A percentile compares a stretch with the other conserved stretches of the same genome.
Conservation (phyloP, 2,888 invertebrate species). For the Stratiomys singularior region DNA sequence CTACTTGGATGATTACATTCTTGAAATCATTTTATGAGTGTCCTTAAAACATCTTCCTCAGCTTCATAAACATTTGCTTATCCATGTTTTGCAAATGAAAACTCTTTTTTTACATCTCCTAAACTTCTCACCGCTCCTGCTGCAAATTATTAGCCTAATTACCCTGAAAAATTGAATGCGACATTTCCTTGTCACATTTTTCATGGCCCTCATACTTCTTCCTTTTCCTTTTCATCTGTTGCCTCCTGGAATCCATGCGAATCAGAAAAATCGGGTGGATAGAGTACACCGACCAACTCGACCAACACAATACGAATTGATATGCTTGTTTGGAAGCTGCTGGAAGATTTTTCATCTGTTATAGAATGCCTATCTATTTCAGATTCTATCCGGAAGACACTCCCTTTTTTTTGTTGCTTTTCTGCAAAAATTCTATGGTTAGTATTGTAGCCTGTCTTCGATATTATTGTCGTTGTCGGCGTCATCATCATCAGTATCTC, state of each 20-base stretch:
- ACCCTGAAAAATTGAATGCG: slow-evolving; percentile 7
- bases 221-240: neutral
- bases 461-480: no score
- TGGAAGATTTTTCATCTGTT: neutral
- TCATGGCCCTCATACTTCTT: neutral
- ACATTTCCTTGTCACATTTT: neutral
- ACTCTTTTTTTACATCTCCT: no score
- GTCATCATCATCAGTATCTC: no score
- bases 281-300: neutral
- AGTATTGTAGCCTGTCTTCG: no score
- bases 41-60: no score
- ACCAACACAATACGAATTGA: slow-evolving; percentile 6
- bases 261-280: neutral
- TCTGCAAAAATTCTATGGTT: no score
- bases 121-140: neutral
- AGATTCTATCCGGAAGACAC: no score
- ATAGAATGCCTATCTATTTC: neutral
- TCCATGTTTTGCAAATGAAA: no score
- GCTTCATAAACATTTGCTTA: no score
- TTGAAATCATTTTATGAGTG: no score
- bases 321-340: neutral
- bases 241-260: neutral
- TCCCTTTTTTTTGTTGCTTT: no score
- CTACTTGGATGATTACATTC: no score
- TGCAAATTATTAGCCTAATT: slow-evolving; percentile 14